phyloP scores from a whole-genome alignment of 2,888 invertebrate species.

The Onthophagus sagittarius region DNA sequence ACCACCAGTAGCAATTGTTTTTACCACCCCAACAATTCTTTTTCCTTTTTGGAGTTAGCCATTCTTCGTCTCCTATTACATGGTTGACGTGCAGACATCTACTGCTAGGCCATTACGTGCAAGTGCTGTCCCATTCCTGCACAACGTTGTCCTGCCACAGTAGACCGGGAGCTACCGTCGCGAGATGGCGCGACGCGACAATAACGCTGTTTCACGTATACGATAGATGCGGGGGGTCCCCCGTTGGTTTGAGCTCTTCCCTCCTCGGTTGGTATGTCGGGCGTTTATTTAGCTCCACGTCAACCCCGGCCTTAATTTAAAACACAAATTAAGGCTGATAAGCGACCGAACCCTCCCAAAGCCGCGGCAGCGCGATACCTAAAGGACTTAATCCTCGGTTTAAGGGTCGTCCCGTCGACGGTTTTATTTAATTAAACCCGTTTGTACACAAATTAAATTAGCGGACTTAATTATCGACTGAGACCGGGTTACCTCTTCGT shows the following conservation, averaged over 20 bases:
- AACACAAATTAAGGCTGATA: constrained; percentile 41
- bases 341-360: constrained; percentile 28
- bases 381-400: constrained; percentile 41
- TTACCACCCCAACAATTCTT: constrained; percentile 12
- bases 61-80: constrained; percentile 15
- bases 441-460: constrained; percentile 40
- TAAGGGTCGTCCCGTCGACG: constrained; percentile 31
- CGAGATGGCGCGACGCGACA: not conserved
- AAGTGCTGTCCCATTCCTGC: constrained; percentile 5
- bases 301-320: constrained; percentile 36
- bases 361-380: constrained; percentile 36
- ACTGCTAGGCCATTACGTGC: not conserved
- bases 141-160: not conserved
- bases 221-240: not conserved
- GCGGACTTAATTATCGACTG: constrained; percentile 34
- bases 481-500: not conserved
- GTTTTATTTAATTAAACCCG: constrained; percentile 37
- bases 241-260: not conserved
- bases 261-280: not conserved
- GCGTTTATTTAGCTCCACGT: constrained; percentile 35
- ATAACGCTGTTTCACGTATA: constrained; percentile 15
- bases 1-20: constrained; percentile 23
- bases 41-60: constrained; percentile 1
- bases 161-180: not conserved
- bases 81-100: not conserved